These are phyloP conservation scores for Echeneis naucrates DNA, from an alignment of 2,797 vertebrate genomes.

Conservation along the genomic window DNA sequence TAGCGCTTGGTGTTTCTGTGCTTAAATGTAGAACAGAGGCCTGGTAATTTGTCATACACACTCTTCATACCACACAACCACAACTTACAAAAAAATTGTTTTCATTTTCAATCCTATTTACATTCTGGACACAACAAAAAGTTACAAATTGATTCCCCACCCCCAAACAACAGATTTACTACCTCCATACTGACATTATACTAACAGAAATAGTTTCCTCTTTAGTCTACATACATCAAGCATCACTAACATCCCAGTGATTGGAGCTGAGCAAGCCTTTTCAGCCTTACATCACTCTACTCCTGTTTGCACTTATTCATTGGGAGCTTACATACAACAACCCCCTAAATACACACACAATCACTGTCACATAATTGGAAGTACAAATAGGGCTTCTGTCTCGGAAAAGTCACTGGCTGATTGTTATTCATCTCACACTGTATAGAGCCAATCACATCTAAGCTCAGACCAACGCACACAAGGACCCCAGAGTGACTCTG, in stretches of 20 bases:
- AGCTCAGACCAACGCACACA: too few relatives aligned
- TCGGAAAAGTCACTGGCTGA: not conserved
- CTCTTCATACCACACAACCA: not conserved
- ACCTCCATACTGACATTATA: slow-evolving; percentile 22
- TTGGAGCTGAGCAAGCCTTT: slow-evolving; percentile 50
- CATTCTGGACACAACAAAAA: too few relatives aligned
- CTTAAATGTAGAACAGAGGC: not conserved
- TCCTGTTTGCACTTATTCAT: slow-evolving; percentile 23
- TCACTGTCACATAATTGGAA: not conserved
- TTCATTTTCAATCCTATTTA: not conserved
- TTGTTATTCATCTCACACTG: not conserved
- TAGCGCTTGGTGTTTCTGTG: not conserved
- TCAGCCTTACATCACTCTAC: slow-evolving; percentile 44
- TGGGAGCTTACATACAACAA: not conserved
- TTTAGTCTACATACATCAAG: slow-evolving; percentile 19
- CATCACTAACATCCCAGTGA: slow-evolving; percentile 37
- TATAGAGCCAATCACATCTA: not conserved
- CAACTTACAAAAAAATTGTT: not conserved
- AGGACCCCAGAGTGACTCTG: too few relatives aligned
- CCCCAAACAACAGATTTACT: not conserved
- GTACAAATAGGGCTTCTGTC: not conserved
- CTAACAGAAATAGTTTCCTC: slow-evolving; percentile 25
- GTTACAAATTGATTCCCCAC: too few relatives aligned
- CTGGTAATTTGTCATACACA: not conserved
- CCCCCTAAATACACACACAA: not conserved